These are phyloP conservation scores for Odocoileus hemionus DNA, from an alignment of 2,113 vertebrate genomes.

Conservation along the genomic window DNA sequence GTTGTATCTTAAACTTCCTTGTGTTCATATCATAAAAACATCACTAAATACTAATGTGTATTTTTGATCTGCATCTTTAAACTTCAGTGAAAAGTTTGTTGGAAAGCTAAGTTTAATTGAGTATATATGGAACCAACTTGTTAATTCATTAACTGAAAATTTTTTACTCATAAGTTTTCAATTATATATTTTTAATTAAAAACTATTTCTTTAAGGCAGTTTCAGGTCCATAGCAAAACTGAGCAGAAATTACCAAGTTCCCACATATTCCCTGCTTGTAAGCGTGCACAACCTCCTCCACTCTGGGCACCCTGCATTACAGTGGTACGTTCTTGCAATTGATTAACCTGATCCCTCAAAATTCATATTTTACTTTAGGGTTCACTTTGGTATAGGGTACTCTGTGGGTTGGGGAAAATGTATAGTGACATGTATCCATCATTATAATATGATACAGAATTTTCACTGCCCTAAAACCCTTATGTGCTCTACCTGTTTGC, in stretches of 20 bases:
- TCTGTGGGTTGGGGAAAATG: no score
- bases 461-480: background rate
- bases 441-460: background rate
- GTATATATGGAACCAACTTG: background rate
- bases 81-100: background rate
- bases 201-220: background rate
- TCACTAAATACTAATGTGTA: no score
- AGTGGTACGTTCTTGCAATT: background rate
- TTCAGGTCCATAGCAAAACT: background rate
- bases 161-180: background rate
- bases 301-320: background rate
- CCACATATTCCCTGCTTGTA: background rate
- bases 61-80: background rate
- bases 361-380: background rate
- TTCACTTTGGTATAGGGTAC: background rate
- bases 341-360: background rate
- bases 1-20: background rate
- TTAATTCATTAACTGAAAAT: background rate
- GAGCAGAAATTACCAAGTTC: background rate
- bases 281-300: background rate
- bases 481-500: background rate
- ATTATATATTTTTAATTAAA: background rate
- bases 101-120: background rate
- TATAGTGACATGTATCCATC: background rate
- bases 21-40: background rate